A percentile compares a stretch with the other conserved stretches of the same genome.
Conservation (phyloP, 2,888 invertebrate genomes). For the Chymomyza fuscimana region DNA sequence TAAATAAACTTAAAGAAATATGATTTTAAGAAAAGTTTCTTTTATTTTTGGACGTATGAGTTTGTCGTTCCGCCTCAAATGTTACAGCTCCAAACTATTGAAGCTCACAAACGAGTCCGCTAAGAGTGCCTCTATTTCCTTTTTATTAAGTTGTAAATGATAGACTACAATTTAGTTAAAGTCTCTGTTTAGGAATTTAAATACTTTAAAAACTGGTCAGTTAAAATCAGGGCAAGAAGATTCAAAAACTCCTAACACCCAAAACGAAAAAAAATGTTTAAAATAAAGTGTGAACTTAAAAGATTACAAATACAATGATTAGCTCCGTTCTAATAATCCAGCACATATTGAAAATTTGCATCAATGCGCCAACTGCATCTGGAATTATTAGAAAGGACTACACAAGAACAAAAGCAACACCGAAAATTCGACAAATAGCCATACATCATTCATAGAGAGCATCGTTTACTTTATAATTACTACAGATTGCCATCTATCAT, state of each 20-base stretch:
- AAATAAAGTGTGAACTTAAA: neutral
- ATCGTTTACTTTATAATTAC: too few relatives aligned
- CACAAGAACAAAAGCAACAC: constrained; percentile 20
- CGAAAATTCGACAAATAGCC: constrained; percentile 24
- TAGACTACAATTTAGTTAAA: neutral
- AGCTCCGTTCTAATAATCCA: neutral
- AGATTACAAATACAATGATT: neutral
- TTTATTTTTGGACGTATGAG: too few relatives aligned
- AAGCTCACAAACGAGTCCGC: too few relatives aligned
- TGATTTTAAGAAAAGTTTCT: too few relatives aligned
- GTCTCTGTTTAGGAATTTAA: neutral
- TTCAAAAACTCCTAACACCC: neutral
- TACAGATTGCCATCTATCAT: too few relatives aligned
- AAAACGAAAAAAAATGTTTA: neutral
- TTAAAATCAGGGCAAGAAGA: neutral
- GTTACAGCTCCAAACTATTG: too few relatives aligned
- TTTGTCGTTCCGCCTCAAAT: too few relatives aligned
- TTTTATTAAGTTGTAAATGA: neutral
- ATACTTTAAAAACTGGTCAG: neutral
- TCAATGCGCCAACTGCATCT: neutral
- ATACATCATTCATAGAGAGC: constrained; percentile 41
- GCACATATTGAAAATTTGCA: neutral
- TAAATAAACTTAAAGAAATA: too few relatives aligned
- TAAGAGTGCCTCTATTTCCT: neutral
- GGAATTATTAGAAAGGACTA: neutral